Evolutionary conservation across 2,888 invertebrate genomes (phyloP).

Genomic region (Ophion slaviceki): DNA sequence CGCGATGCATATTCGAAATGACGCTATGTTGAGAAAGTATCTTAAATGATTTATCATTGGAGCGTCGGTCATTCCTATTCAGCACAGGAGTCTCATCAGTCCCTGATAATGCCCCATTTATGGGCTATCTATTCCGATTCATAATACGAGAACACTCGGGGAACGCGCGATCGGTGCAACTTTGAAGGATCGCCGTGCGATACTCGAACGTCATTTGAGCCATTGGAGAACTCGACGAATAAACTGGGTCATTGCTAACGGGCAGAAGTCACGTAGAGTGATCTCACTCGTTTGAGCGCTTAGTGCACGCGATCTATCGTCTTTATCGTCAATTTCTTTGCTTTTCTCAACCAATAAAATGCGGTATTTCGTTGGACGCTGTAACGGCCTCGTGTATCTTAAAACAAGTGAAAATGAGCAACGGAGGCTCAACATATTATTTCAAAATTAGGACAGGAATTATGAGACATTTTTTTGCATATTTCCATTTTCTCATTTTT

Average conservation of each 20-base stretch:
- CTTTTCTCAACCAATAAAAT: conserved; percentile 7
- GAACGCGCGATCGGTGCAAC: conserved; percentile 26
- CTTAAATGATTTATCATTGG: neutral
- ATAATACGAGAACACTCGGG: conserved; percentile 9
- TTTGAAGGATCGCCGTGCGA: conserved; percentile 43
- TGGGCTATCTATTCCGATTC: conserved; percentile 17
- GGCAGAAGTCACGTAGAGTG: conserved; percentile 75
- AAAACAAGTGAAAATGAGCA: neutral
- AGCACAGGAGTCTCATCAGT: neutral
- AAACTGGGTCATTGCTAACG: conserved; percentile 80
- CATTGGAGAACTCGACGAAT: conserved; percentile 72
- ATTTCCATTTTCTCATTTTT: neutral
- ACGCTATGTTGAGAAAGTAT: neutral
- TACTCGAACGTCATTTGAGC: conserved; percentile 64
- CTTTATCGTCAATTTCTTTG: conserved; percentile 31
- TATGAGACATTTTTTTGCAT: neutral
- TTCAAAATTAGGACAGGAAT: neutral
- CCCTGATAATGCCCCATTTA: conserved; percentile 25
- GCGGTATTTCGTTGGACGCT: neutral
- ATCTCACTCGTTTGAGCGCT: conserved; percentile 66
- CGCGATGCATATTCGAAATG: neutral
- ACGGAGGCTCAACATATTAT: neutral
- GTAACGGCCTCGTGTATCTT: neutral
- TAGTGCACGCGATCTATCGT: conserved; percentile 34
- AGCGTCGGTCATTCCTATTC: neutral